Percentiles rank a stretch among this genome's conserved stretches.
Evolutionary conservation across 2,113 vertebrate species (phyloP).

Genomic region (Syngnathus typhle): DNA sequence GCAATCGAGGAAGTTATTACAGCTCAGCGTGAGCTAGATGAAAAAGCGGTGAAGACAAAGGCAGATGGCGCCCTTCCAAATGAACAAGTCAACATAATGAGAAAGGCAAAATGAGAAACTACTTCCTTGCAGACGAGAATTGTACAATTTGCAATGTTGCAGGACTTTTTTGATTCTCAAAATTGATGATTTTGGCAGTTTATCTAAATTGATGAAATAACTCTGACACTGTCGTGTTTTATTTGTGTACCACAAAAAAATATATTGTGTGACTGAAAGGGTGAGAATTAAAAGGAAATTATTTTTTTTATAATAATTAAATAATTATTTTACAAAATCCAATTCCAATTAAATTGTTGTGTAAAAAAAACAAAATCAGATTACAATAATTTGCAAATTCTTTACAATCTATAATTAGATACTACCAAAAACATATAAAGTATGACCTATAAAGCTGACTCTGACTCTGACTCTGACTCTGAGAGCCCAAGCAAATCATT

Average conservation of each 20-base stretch:
- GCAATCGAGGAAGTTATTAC: conserved; percentile 44
- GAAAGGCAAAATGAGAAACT: conserved; percentile 6
- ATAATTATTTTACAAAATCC: neutral
- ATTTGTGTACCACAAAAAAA: neutral
- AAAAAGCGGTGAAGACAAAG: conserved; percentile 2
- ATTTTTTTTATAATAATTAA: too few relatives aligned
- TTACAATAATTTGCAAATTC: too few relatives aligned
- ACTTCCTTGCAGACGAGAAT: neutral
- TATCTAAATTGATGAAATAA: neutral
- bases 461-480: too few relatives aligned
- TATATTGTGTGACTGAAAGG: neutral
- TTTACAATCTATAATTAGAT: too few relatives aligned
- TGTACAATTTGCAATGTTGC: conserved; percentile 8
- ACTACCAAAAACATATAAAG: too few relatives aligned
- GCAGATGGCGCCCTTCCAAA: conserved; percentile 38
- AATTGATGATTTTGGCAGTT: neutral
- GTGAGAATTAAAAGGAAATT: neutral
- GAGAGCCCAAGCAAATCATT: too few relatives aligned
- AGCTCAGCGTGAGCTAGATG: conserved; percentile 30
- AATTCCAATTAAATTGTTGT: too few relatives aligned
- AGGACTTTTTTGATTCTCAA: neutral
- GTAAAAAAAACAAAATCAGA: too few relatives aligned
- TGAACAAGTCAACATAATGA: conserved; percentile 41
- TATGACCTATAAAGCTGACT: too few relatives aligned
- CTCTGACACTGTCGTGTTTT: neutral